Percentiles rank a stretch among this genome's conserved stretches.
Evolutionary conservation across 2,113 vertebrate species (phyloP).

Genomic region (Sebastes fasciatus): DNA sequence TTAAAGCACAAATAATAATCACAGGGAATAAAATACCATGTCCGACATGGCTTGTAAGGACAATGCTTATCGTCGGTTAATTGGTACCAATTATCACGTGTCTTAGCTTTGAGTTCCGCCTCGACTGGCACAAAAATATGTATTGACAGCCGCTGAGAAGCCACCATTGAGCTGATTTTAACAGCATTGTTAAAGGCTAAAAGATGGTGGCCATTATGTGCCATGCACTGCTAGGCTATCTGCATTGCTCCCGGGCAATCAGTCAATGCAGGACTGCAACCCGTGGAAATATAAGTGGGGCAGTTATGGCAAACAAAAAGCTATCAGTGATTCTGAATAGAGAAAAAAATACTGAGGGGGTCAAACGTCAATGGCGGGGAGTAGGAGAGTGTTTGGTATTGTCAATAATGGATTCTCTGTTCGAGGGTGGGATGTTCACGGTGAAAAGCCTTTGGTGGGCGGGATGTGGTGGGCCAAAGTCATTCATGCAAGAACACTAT

Average conservation of each 20-base stretch:
- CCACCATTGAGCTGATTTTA: conserved; percentile 50
- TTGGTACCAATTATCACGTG: conserved; percentile 68
- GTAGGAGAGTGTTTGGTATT: conserved; percentile 74
- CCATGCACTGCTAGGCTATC: conserved; percentile 47
- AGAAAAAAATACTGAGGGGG: conserved; percentile 72
- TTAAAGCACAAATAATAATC: conserved; percentile 48
- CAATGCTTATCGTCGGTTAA: conserved; percentile 35
- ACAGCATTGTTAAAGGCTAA: conserved; percentile 54
- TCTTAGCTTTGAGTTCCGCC: conserved; percentile 43
- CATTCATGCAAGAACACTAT: conserved; percentile 57
- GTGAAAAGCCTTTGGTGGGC: conserved; percentile 65
- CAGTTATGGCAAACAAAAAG: conserved; percentile 84
- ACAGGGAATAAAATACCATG: conserved; percentile 33
- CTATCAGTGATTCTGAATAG: conserved; percentile 81
- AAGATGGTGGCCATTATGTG: conserved; percentile 62
- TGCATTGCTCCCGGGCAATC: conserved; percentile 65
- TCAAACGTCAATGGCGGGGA: conserved; percentile 81
- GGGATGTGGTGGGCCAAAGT: conserved; percentile 62
- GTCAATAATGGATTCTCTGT: conserved; percentile 80
- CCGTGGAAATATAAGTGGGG: conserved; percentile 76
- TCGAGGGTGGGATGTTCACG: conserved; percentile 59
- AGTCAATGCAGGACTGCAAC: conserved; percentile 71
- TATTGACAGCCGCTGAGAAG: conserved; percentile 55
- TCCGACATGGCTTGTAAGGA: conserved; percentile 7
- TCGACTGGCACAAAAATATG: conserved; percentile 51